Evolutionary conservation across 2,113 vertebrate genomes (phyloP).

Genomic region (Poicephalus meyeri): DNA sequence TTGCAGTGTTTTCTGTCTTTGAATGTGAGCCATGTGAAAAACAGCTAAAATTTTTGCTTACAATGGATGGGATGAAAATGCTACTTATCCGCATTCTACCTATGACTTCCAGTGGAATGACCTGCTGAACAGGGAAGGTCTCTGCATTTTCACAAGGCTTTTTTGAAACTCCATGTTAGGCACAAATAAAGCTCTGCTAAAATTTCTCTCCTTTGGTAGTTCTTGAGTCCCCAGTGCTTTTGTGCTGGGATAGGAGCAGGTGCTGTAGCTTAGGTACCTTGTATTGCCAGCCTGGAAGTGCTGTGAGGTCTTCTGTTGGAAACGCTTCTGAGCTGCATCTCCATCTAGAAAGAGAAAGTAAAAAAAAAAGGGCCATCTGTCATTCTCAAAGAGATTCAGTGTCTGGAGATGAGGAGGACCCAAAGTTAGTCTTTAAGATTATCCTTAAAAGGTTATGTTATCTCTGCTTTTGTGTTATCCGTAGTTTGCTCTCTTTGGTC

Average conservation of each 20-base stretch:
- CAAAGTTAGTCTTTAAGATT: background rate
- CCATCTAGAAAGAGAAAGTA: background rate
- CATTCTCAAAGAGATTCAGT: background rate
- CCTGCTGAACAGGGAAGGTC: background rate
- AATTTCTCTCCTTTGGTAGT: background rate
- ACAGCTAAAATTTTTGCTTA: background rate
- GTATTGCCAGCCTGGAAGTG: background rate
- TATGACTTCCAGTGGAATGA: accelerated
- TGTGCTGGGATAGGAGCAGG: background rate
- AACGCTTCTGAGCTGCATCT: background rate
- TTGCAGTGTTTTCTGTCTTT: background rate
- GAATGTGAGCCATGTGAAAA: background rate
- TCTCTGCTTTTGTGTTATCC: background rate
- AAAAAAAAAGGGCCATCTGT: no score
- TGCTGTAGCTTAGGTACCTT: accelerated
- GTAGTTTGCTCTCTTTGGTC: background rate
- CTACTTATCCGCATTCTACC: accelerated
- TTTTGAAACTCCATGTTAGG: background rate
- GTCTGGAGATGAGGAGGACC: background rate
- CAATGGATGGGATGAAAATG: background rate
- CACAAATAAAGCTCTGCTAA: background rate
- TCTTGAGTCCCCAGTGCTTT: background rate
- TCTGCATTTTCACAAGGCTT: background rate
- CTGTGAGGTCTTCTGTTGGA: background rate
- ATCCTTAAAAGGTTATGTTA: background rate